Evolutionary conservation across 1,140 invertebrate genomes (phyloP).

Genomic region (Drosophila varians): DNA sequence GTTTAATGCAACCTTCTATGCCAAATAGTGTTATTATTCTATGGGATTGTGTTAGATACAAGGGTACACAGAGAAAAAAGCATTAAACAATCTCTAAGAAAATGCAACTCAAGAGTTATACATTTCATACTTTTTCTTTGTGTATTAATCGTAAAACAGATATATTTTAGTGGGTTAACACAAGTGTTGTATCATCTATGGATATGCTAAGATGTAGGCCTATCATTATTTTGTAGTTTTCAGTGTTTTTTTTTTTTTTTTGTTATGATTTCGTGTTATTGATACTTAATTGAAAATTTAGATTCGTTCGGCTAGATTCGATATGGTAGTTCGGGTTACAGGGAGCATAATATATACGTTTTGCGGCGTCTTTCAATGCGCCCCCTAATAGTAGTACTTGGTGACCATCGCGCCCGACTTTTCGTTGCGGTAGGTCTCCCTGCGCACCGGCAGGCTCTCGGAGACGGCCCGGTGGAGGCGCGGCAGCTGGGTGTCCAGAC

Average conservation of each 20-base stretch:
- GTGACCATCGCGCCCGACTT: conserved; percentile 84
- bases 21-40: conserved; percentile 38
- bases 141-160: conserved; percentile 12
- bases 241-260: conserved; percentile 19
- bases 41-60: conserved; percentile 39
- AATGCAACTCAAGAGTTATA: background rate
- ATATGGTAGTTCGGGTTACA: conserved; percentile 12
- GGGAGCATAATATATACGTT: background rate
- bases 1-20: conserved; percentile 31
- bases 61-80: conserved; percentile 26
- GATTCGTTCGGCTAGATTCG: conserved; percentile 24
- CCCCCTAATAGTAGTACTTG: conserved; percentile 70
- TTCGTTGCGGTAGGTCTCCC: conserved; percentile 81
- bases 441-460: conserved; percentile 69
- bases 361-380: background rate
- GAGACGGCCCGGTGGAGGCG: conserved; percentile 85
- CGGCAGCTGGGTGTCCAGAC: conserved; percentile 86
- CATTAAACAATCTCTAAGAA: background rate
- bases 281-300: conserved; percentile 17
- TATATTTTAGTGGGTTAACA: conserved; percentile 43
- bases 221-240: conserved; percentile 25
- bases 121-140: conserved; percentile 14
- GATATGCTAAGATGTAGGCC: conserved; percentile 14
- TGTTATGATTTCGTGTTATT: no score
- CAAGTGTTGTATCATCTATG: conserved; percentile 12